These are phyloP conservation scores for Acleris holmiana DNA, from an alignment of 2,888 invertebrate genomes.

Conservation along the genomic window DNA sequence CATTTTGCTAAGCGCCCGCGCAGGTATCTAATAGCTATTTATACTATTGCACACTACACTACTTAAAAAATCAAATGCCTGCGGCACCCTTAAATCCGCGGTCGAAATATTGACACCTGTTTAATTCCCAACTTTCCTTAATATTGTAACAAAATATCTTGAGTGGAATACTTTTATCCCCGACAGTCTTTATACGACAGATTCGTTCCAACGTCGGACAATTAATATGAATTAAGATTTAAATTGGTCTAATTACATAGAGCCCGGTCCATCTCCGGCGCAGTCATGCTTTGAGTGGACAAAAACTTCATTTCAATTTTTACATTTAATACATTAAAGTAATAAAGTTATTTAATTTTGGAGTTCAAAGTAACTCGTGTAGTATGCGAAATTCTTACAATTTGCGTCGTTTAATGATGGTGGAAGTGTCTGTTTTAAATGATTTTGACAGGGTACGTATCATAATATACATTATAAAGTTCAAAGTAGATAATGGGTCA, in stretches of 20 bases:
- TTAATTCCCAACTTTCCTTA: neutral
- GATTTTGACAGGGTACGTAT: too few species aligned
- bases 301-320: constrained; percentile 40
- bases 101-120: neutral
- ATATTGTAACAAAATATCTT: constrained; percentile 5
- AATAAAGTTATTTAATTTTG: constrained; percentile 28
- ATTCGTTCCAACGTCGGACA: constrained; percentile 82
- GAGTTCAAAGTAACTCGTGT: constrained; percentile 11
- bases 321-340: constrained; percentile 24
- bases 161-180: constrained; percentile 53
- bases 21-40: too few species aligned
- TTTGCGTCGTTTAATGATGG: too few species aligned
- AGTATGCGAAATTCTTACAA: too few species aligned
- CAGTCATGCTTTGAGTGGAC: constrained; percentile 62
- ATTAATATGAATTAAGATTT: constrained; percentile 85
- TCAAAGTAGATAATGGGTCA: too few species aligned
- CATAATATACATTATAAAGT: too few species aligned
- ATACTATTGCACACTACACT: too few species aligned
- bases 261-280: constrained; percentile 73
- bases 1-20: too few species aligned
- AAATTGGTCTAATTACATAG: constrained; percentile 84
- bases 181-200: constrained; percentile 76
- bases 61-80: too few species aligned
- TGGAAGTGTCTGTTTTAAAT: too few species aligned
- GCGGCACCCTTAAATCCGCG: too few species aligned